Evolutionary conservation across 2,113 vertebrate species (phyloP).

Genomic region (Petromus typicus): DNA sequence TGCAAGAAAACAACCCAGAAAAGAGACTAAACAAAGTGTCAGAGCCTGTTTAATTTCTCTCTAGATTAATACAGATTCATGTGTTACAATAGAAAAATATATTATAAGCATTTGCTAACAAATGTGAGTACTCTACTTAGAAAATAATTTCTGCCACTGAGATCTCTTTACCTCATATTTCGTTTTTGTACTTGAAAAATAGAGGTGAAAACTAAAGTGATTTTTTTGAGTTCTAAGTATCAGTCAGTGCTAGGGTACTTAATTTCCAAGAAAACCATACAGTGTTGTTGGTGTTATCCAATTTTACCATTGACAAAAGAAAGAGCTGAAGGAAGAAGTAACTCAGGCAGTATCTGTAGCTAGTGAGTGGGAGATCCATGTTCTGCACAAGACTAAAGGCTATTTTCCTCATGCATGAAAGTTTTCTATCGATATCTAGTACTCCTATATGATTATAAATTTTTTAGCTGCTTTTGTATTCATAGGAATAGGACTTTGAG

Average conservation of each 20-base stretch:
- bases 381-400: background rate
- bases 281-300: background rate
- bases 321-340: background rate
- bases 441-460: background rate
- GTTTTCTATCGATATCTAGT: background rate
- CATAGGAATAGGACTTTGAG: background rate
- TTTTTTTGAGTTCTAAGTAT: background rate
- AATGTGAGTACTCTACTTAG: background rate
- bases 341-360: background rate
- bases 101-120: background rate
- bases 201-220: background rate
- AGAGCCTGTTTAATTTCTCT: background rate
- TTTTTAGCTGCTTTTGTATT: background rate
- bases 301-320: background rate
- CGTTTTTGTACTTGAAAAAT: slow-evolving; percentile 11
- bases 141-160: background rate
- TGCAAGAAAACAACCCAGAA: background rate
- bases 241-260: background rate
- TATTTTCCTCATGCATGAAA: background rate
- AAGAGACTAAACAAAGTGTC: background rate
- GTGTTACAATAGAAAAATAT: background rate
- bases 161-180: background rate
- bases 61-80: background rate
- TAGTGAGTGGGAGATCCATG: background rate
- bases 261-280: slow-evolving; percentile 15